Evolutionary conservation across 2,113 vertebrate species (phyloP).

Genomic region (Phylloscopus trochiloides): DNA sequence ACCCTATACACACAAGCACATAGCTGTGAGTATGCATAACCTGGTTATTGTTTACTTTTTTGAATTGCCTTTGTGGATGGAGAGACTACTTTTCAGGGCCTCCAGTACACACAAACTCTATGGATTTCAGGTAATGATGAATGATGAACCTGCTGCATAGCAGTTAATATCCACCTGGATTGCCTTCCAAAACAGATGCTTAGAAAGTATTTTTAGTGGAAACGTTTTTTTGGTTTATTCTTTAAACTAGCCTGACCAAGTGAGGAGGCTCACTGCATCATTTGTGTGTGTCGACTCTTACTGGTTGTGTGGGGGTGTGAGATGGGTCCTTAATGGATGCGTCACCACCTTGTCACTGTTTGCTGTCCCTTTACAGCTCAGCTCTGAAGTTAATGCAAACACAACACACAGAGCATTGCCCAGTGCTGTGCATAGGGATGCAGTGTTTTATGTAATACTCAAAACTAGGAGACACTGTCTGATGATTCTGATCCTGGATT

Average conservation of each 20-base stretch:
- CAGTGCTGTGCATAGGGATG: fast-evolving
- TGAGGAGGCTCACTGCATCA: fast-evolving
- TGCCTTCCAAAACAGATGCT: background rate
- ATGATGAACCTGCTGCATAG: background rate
- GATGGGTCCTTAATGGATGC: background rate
- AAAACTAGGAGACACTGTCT: background rate
- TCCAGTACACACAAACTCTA: too few relatives aligned
- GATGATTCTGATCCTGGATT: background rate
- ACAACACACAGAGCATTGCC: fast-evolving
- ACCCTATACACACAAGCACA: fast-evolving
- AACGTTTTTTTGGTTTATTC: background rate
- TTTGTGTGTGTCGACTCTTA: background rate
- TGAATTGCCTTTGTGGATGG: background rate
- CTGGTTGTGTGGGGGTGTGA: background rate
- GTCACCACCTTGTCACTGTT: background rate
- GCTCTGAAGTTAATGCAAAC: background rate
- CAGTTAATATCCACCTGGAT: background rate
- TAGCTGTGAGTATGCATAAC: fast-evolving
- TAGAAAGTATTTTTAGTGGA: background rate
- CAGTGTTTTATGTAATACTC: fast-evolving
- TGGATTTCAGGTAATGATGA: background rate
- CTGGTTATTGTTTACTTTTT: background rate
- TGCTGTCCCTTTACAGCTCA: background rate
- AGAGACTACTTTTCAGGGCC: background rate
- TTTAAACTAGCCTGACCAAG: background rate